phyloP scores from a whole-genome alignment of 2,888 invertebrate genomes.

The Coenonympha arcania region DNA sequence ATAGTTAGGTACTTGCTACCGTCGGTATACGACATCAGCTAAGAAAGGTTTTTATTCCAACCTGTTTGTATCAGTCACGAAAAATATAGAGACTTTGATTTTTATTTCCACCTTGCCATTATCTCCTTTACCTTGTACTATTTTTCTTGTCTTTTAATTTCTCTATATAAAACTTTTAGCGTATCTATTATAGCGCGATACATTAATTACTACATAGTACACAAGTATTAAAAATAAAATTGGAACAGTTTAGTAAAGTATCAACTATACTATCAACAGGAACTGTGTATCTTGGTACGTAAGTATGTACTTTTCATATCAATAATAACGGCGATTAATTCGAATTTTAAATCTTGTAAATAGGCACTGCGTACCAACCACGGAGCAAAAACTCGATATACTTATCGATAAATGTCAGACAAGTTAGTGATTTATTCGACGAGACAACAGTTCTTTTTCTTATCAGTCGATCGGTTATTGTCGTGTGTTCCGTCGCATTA shows the following conservation, averaged over 20 bases:
- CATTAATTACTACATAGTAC: no score
- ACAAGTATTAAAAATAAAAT: no score
- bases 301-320: constrained; percentile 28
- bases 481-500: constrained; percentile 23
- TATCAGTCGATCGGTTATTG: constrained; percentile 51
- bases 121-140: no score
- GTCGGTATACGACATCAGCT: constrained; percentile 31
- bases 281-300: neutral
- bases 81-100: no score
- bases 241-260: no score
- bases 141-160: no score
- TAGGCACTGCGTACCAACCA: neutral
- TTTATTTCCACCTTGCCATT: no score
- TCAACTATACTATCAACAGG: no score
- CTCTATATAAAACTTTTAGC: no score
- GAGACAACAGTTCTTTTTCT: constrained; percentile 62
- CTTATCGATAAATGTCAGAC: constrained; percentile 54
- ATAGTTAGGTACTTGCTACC: constrained; percentile 34
- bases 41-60: no score
- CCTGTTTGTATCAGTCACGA: no score
- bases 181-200: no score
- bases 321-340: constrained; percentile 42
- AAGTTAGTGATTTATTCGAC: constrained; percentile 57
- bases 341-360: constrained; percentile 61
- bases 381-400: constrained; percentile 60